Evolutionary conservation across 2,797 vertebrate genomes (phyloP), one percentile per base, ranked within the genome.

Genomic region (Gallinago stenura): DNA sequence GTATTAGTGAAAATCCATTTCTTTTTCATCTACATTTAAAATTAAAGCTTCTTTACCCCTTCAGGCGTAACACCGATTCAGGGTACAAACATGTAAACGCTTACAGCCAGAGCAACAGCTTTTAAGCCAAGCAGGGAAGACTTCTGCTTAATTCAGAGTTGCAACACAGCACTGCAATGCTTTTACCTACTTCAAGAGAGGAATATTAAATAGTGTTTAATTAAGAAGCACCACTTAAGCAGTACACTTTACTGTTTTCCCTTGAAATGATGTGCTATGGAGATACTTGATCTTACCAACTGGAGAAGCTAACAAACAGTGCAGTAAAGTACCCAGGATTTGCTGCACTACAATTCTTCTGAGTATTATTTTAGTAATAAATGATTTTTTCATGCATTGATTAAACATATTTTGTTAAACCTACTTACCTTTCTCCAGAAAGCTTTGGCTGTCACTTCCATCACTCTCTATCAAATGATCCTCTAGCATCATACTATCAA

Each of bases 401-500:
- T 80, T 77, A 24, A 45, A 83, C 91, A 43, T 33, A 80, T 46
- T 91, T 84, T 83, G 33, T 75, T 77, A 91, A 71, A 50, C 33
- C 37, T 89, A 16, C 79, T 93, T 94, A 99, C 99, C 99, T 98
- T 98, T 99, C 88, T 99, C 99, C 94, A 98, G 95, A 97, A 98
- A 96, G 88, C 98, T 96, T 71, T 99, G 98, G 95, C 98, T 99
- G 96, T 98, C 99, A 46, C 98, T 97, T 97, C 99, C 99, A 86
- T 99, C 98, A 65, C 99, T 99, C 97, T 99, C 98, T 93, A 98
- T 87, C 56, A 98, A 85, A 78, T 98, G 98, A 72, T 98, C 98
- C 71, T 98, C 99, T 93, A 99, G 90, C 94, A 98, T 92, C 98
- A 98, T 99, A 97, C 99, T 99, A 96, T 99, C 99, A 69, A 99